These are phyloP conservation scores for Diachasma alloeum DNA, from an alignment of 1,140 invertebrate genomes.

Conservation along the genomic window DNA sequence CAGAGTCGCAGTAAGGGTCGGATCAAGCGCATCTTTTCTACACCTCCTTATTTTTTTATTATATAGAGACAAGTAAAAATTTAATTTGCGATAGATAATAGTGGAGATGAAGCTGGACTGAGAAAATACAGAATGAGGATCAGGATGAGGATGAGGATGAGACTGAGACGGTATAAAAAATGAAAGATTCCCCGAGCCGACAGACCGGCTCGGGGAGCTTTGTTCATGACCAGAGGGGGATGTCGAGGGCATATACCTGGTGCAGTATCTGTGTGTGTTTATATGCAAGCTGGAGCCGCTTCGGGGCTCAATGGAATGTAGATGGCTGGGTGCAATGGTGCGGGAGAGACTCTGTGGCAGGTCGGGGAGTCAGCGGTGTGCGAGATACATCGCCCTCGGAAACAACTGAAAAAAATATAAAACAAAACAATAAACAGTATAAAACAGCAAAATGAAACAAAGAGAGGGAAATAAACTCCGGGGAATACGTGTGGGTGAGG, in stretches of 20 bases:
- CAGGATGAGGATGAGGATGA: neutral
- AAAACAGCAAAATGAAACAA: neutral
- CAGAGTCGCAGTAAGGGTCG: too few species aligned
- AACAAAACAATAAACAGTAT: neutral
- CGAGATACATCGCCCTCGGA: neutral
- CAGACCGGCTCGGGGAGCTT: neutral
- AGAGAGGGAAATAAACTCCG: neutral
- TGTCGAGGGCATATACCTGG: neutral
- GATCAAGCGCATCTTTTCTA: too few species aligned
- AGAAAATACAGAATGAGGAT: conserved; percentile 5
- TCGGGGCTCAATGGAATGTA: conserved; percentile 13
- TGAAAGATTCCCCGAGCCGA: conserved; percentile 3
- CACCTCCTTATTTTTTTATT: too few species aligned
- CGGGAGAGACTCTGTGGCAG: neutral
- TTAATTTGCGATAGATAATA: neutral
- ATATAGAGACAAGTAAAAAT: too few species aligned
- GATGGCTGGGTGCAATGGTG: conserved; percentile 18
- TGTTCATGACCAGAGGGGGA: conserved; percentile 5
- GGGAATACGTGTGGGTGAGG: neutral
- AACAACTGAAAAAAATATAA: neutral
- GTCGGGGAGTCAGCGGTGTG: conserved; percentile 7
- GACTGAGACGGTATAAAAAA: neutral
- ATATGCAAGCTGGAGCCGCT: neutral
- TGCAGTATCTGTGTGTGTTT: neutral
- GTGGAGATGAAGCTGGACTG: conserved; percentile 23